A percentile compares a stretch with the other conserved stretches of the same genome.
These are phyloP conservation scores for Orientallactaga sibirica DNA, from an alignment of 2,797 vertebrate genomes.

Conservation along the genomic window DNA sequence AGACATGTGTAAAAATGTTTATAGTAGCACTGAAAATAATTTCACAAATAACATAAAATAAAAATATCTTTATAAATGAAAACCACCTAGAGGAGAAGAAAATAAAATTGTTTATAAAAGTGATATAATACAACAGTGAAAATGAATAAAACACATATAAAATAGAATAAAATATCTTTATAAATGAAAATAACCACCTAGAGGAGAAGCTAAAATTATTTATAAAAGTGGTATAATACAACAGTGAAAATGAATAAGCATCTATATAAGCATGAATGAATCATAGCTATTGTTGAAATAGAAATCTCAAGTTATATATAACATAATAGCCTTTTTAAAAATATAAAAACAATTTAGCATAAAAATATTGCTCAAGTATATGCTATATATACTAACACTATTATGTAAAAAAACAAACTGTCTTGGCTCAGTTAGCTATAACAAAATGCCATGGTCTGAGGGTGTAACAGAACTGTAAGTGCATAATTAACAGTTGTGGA, in stretches of 20 bases:
- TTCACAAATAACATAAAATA: not conserved
- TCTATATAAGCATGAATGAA: not conserved
- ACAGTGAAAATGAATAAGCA: conserved; percentile 50
- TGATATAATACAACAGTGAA: not conserved
- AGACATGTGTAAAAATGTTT: not conserved
- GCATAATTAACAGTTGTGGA: not conserved
- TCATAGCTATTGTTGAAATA: not conserved
- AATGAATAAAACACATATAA: conserved; percentile 47
- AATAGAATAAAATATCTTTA: not conserved
- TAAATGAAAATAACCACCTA: not conserved
- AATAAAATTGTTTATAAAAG: not conserved
- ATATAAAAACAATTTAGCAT: not conserved
- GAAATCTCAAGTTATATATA: not conserved
- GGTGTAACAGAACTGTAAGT: not conserved
- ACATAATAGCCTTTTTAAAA: not conserved
- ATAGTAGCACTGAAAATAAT: not conserved
- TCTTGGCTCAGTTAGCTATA: not conserved
- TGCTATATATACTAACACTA: not conserved
- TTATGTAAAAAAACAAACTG: not conserved
- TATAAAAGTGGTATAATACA: not conserved
- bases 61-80: conserved; percentile 22
- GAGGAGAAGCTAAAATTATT: not conserved
- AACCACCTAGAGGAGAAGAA: not conserved
- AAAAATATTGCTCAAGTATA: not conserved
- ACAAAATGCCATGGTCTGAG: not conserved